Conservation (phyloP, 1,140 invertebrate species). For the Aphaenogaster rudis region DNA sequence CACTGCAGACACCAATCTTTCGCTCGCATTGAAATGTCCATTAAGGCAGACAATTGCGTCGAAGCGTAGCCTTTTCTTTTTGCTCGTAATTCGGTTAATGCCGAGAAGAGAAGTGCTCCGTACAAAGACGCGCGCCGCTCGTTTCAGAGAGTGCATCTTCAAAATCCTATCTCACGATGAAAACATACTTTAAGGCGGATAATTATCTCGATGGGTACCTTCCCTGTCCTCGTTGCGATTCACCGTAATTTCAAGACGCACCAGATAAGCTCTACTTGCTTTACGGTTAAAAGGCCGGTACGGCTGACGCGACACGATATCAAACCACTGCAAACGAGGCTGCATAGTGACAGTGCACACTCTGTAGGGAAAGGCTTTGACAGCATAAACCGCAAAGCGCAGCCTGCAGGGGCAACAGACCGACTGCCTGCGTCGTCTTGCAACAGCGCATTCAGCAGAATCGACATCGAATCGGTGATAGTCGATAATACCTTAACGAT, state of each 20-base stretch:
- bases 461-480: constrained; percentile 19
- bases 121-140: constrained; percentile 29
- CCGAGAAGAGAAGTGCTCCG: not conserved
- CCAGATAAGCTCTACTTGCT: constrained; percentile 58
- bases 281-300: constrained; percentile 46
- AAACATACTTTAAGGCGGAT: constrained; percentile 52
- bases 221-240: not conserved
- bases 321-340: constrained; percentile 78
- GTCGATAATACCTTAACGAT: constrained; percentile 18
- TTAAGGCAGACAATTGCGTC: constrained; percentile 40
- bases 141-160: constrained; percentile 43
- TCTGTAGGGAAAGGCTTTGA: constrained; percentile 79
- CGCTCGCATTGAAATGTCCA: constrained; percentile 30
- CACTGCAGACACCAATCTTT: not conserved
- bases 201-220: constrained; percentile 55
- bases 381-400: constrained; percentile 80
- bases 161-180: constrained; percentile 45
- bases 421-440: constrained; percentile 53
- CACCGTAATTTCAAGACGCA: constrained; percentile 46
- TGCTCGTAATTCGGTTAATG: constrained; percentile 44
- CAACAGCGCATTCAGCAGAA: constrained; percentile 60
- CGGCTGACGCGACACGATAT: constrained; percentile 78
- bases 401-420: constrained; percentile 63
- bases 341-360: constrained; percentile 56
- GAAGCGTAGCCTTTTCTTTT: constrained; percentile 15